Evolutionary conservation across 2,113 vertebrate species (phyloP).

Genomic region (Bombycilla garrulus): DNA sequence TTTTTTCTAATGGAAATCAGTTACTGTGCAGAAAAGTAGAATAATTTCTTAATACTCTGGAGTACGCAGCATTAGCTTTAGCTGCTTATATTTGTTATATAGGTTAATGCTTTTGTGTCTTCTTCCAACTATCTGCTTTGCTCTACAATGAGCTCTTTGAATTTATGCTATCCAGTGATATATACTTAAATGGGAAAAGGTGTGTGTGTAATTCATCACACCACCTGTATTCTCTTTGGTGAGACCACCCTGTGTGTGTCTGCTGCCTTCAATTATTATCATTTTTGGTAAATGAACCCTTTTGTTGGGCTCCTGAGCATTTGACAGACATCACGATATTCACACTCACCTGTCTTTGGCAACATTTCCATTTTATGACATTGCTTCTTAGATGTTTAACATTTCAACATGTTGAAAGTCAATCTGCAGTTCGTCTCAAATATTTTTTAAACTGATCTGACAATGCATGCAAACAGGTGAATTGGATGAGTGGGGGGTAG

Average conservation of each 20-base stretch:
- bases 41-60: background rate
- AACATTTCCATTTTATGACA: background rate
- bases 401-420: background rate
- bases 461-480: background rate
- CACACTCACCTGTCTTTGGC: background rate
- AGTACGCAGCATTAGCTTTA: background rate
- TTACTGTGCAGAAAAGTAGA: background rate
- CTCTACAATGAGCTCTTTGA: background rate
- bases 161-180: background rate
- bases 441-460: background rate
- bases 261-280: accelerated
- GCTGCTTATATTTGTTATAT: background rate
- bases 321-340: background rate
- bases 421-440: background rate
- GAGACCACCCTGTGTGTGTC: background rate
- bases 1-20: background rate
- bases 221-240: background rate
- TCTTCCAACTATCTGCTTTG: background rate
- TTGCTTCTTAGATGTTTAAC: background rate
- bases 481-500: background rate
- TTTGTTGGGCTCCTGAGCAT: background rate
- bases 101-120: conserved; percentile 6
- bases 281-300: background rate
- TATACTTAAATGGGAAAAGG: background rate
- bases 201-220: background rate